phyloP scores from a whole-genome alignment of 2,797 vertebrate genomes.

The Bovichtus diacanthus region DNA sequence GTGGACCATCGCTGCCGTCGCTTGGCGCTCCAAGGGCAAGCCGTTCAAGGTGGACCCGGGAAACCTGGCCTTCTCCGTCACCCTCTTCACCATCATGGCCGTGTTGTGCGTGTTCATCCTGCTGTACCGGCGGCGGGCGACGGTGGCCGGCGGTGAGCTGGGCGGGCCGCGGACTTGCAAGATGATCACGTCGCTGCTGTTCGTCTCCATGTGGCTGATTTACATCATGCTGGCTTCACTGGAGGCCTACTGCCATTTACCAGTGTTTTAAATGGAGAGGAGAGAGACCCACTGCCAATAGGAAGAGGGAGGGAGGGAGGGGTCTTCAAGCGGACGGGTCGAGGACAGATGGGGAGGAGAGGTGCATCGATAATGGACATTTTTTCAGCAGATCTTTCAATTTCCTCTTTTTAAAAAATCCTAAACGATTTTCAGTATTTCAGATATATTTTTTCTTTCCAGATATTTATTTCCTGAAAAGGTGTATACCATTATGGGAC shows the following conservation, averaged over 20 bases:
- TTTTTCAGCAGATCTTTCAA: background rate
- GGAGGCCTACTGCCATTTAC: slow-evolving; percentile 90
- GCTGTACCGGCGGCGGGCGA: slow-evolving; percentile 85
- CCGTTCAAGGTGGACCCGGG: slow-evolving; percentile 85
- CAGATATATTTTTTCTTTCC: background rate
- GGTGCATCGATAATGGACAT: slow-evolving; percentile 1
- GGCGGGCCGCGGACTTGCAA: slow-evolving; percentile 88
- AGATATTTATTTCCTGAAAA: slow-evolving; percentile 1
- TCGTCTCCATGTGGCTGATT: slow-evolving; percentile 86
- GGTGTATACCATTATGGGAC: background rate
- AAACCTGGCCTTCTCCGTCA: slow-evolving; percentile 90
- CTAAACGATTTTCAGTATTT: slow-evolving; percentile 16
- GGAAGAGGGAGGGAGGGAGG: slow-evolving; percentile 22
- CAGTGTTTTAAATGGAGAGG: slow-evolving; percentile 75
- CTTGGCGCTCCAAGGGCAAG: slow-evolving; percentile 85
- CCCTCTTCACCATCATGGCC: slow-evolving; percentile 88
- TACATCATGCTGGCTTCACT: slow-evolving; percentile 89
- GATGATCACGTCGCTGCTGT: slow-evolving; percentile 81
- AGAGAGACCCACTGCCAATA: slow-evolving; percentile 55
- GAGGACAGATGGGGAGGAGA: slow-evolving; percentile 3
- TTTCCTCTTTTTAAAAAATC: background rate
- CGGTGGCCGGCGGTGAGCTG: slow-evolving; percentile 86
- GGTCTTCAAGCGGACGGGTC: background rate
- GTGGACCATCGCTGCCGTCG: slow-evolving; percentile 89
- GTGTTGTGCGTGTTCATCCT: slow-evolving; percentile 80